These are phyloP conservation scores for Phasianus colchicus DNA, from an alignment of 2,113 vertebrate species.

Conservation along the genomic window DNA sequence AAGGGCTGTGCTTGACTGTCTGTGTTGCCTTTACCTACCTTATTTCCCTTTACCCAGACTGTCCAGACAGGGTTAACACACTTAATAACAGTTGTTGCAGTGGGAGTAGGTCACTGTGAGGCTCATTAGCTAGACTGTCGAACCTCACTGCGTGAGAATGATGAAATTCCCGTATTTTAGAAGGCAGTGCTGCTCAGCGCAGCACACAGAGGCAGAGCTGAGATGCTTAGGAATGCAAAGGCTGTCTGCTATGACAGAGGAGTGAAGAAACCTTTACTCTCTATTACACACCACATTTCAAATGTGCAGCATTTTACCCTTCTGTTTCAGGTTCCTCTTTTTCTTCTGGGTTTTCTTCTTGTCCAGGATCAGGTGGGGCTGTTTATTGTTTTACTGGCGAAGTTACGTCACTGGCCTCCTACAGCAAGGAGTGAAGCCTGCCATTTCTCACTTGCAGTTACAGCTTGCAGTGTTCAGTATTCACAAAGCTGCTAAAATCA, in stretches of 20 bases:
- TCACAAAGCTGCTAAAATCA: not conserved
- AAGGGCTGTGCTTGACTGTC: not conserved
- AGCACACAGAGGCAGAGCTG: not conserved
- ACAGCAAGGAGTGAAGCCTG: not conserved
- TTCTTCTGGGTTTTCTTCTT: not conserved
- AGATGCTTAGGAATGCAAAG: not conserved
- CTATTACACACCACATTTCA: not conserved
- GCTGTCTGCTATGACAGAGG: not conserved
- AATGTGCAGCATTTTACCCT: not conserved
- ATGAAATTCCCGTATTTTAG: not conserved
- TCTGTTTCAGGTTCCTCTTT: not conserved
- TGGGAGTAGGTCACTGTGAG: not conserved
- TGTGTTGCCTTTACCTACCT: not conserved
- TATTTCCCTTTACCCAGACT: not conserved
- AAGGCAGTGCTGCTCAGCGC: not conserved
- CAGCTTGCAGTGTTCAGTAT: not conserved
- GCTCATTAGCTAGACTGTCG: not conserved
- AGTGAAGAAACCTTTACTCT: not conserved
- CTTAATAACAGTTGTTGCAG: not conserved
- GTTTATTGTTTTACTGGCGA: not conserved
- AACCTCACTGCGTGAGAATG: not conserved
- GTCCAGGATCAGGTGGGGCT: accelerated
- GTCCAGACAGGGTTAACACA: not conserved
- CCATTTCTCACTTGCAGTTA: not conserved
- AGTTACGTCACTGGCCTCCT: not conserved